Base-by-base conservation (phyloP, 2,113 vertebrate genomes). In the Bubo bubo region DNA sequence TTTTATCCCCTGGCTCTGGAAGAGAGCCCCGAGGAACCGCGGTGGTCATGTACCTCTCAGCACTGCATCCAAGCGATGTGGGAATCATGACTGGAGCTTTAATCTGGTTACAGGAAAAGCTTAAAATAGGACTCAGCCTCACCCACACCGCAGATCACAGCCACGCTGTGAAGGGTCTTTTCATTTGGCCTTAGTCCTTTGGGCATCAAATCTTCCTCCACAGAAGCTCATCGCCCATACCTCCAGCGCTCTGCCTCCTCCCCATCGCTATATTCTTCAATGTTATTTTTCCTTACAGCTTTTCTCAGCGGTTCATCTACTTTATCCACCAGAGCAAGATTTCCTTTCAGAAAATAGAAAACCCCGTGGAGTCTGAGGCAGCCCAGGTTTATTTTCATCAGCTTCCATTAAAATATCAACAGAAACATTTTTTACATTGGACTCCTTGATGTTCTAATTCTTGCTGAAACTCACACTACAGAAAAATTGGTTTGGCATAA, bases 321-420 rank as follows among this genome's bases (percentile, higher is more conserved):
- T 76, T 73, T 27, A 82, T 50, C 35, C 24, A 4, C 27, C n/a
- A 71, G 8, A 84, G 59, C 37, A 62, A 84, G 20, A 26, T 53
- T 94, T 63, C 56, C 84, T 87, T 85, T 47, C 84, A 90, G 88
- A 68, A 89, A 34, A 35, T 56, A 56, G 28, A 73, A 93, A 79
- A 53, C 27, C 8, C 55, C 3, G 0, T 14, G 6, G 47, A 81
- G 21, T 82, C n/a, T 35, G 45, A 52, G 14, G 72, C 71, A 86
- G 30, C 53, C 30, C 79, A 50, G 66, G 81, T 96, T 18, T 74
- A 45, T 91, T 90, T 91, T 72, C 52, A 41, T 85, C 79, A 45
- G 8, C 37, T 91, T 45, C 66, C 62, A 70, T 86, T 94, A 88
- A 90, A 95, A 79, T 58, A 79, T 8, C 58, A 82, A 53, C 17